Base-by-base conservation (phyloP, 2,888 invertebrate species). In the Drosophila diplacantha region DNA sequence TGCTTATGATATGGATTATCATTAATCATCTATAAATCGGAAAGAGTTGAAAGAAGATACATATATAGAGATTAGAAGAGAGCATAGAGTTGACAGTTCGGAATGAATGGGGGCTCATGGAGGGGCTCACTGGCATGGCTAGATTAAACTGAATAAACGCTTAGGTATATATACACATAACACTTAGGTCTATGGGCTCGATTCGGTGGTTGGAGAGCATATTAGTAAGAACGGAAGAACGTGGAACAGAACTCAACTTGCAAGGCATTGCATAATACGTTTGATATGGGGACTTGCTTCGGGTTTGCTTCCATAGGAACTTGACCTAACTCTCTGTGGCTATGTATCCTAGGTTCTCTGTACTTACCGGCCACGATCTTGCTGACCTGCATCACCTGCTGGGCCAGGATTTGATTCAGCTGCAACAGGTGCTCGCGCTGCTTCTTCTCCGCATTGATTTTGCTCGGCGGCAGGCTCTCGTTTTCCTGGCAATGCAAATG, bases 311-410 rank as follows among this genome's bases (percentile, higher is more conserved):
- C 63, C 51, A 73, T 64, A 56, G 44, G 51, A 73, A 75, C 66
- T 53, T 55, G 81, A 72, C 57, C 16, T 47, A 59, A 67, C 61
- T 34, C 38, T 47, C 37, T 26, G 31, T 4, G 31, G 60, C 6
- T 5, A 1, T 38, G 11, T 8, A 18, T 8, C 22, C 37, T 12
- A 6, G 20, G 26, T 5, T 22, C 3, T 4, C 6, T 66, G 38
- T 41, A 89, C 92, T 91, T 91, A 97, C 97, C 97, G 89, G 97
- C 97, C 81, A 96, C 96, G 87, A 96, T 94, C 91, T 96, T 96
- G 90, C 96, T 96, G 91, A 95, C 96, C 89, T 96, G 95, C 91
- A 96, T 97, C 81, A 97, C 97, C 90, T 96, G 95, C 88, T 95
- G 94, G 66, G 97, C 97, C 80, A 97, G 90, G 81, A 96, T 94